Evolutionary conservation across 2,888 invertebrate genomes (phyloP).

Genomic region (Watsonalla binaria): DNA sequence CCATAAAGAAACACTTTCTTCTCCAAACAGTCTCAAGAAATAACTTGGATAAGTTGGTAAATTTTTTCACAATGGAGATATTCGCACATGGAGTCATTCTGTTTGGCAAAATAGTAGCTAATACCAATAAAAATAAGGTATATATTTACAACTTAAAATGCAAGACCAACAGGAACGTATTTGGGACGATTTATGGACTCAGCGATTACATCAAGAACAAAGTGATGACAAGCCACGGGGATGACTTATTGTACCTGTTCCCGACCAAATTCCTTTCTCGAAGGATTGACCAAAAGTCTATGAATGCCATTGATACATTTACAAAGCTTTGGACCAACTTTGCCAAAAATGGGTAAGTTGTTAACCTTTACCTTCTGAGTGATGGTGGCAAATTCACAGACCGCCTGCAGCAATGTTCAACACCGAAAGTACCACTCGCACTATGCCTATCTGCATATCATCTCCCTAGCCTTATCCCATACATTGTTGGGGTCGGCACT

Average conservation of each 20-base stretch:
- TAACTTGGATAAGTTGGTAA: constrained; percentile 21
- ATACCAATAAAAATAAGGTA: constrained; percentile 23
- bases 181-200: constrained; percentile 17
- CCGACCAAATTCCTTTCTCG: constrained; percentile 10
- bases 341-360: constrained; percentile 43
- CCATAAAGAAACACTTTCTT: constrained; percentile 28
- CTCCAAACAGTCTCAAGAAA: constrained; percentile 14
- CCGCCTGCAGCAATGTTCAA: too few relatives aligned
- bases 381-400: too few relatives aligned
- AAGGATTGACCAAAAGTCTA: constrained; percentile 16
- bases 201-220: constrained; percentile 13
- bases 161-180: constrained; percentile 30
- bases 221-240: constrained; percentile 25
- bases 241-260: constrained; percentile 38
- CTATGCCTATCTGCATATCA: too few relatives aligned
- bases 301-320: constrained; percentile 27
- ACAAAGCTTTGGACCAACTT: constrained; percentile 45
- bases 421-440: too few relatives aligned
- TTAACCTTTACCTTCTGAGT: not conserved
- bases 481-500: too few relatives aligned
- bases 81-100: constrained; percentile 23
- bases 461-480: too few relatives aligned
- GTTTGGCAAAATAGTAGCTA: constrained; percentile 27
- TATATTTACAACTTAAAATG: constrained; percentile 37
- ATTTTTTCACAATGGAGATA: constrained; percentile 18